Evolutionary conservation across 2,888 invertebrate species (phyloP).

Genomic region (Drosophila mimetica): DNA sequence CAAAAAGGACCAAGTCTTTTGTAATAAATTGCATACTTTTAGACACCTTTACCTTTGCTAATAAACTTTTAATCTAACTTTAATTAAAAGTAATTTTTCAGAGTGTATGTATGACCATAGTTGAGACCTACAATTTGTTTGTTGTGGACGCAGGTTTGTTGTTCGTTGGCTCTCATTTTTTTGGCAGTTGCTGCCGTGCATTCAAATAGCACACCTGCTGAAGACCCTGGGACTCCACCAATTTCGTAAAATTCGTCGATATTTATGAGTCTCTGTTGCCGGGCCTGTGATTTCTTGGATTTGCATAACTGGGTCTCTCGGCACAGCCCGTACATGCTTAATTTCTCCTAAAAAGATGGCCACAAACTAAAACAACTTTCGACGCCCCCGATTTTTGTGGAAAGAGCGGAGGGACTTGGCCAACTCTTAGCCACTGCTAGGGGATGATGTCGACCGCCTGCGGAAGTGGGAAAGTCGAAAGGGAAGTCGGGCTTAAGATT

Average conservation of each 20-base stretch:
- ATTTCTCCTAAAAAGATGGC: constrained; percentile 55
- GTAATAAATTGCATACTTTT: no score
- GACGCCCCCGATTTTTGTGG: constrained; percentile 39
- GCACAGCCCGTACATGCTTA: constrained; percentile 72
- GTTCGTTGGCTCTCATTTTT: constrained; percentile 31
- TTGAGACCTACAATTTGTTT: constrained; percentile 32
- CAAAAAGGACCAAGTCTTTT: no score
- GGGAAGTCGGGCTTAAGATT: constrained; percentile 38
- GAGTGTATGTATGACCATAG: constrained; percentile 16
- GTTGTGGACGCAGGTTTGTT: constrained; percentile 16
- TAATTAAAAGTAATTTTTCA: background rate
- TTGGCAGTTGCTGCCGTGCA: constrained; percentile 71
- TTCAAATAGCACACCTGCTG: constrained; percentile 71
- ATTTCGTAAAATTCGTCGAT: constrained; percentile 75
- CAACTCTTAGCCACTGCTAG: constrained; percentile 28
- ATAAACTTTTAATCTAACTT: background rate
- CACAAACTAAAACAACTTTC: constrained; percentile 57
- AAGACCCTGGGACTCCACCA: constrained; percentile 36
- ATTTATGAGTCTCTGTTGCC: constrained; percentile 68
- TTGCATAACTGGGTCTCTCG: constrained; percentile 83
- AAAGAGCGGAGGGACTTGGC: constrained; percentile 18
- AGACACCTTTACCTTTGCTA: no score
- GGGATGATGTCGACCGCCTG: constrained; percentile 53
- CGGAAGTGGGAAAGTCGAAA: constrained; percentile 58
- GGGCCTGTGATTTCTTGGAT: constrained; percentile 61